Base-by-base conservation (phyloP, 1,140 invertebrate species). In the Lineus longissimus region DNA sequence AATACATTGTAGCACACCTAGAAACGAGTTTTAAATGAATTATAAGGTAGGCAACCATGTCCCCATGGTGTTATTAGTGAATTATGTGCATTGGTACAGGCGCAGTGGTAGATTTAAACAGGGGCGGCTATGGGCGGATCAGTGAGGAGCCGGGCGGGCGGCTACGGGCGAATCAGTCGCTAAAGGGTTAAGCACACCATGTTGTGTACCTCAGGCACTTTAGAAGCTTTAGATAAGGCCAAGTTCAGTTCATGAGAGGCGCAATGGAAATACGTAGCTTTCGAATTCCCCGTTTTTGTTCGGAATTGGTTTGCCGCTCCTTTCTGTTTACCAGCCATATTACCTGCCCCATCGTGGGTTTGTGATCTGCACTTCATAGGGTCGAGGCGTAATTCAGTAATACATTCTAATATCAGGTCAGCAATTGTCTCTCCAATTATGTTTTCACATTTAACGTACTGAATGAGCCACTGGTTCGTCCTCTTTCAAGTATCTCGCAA, bases 311-410 rank as follows among this genome's bases (percentile, higher is more conserved):
- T 60, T 17, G 61, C 61, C 45, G 55, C 59, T 29, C 65, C 65
- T n/a, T 29, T 57, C 23, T 63, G 23, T 51, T 55, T 61, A 19
- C 63, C 60, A 31, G 69, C 63, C 62, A 70, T 67, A 36, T 67
- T 70, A 15, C 61, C 66, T 17, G 67, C 63, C 25, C 61, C 65
- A 45, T 69, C 68, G 55, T 65, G 61, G n/a, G 70, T 63, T 45
- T 67, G 61, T n/a, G 59, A 66, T n/a, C 61, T 40, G 43, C 67
- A 70, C 9, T 27, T 4, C 25, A 23, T 51, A 9, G 47, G 47
- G n/a, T 19, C 47, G 9, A 67, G 59, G 11, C 56, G 59, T 36
- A 41, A 43, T 22, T 47, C 45, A n/a, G 51, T 61, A 0, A 70
- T 23, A 30, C 29, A 65, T n/a, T 57, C 17, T 22, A 68, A 41